Conservation (phyloP, 2,113 vertebrate species). For the Tupaia tana region DNA sequence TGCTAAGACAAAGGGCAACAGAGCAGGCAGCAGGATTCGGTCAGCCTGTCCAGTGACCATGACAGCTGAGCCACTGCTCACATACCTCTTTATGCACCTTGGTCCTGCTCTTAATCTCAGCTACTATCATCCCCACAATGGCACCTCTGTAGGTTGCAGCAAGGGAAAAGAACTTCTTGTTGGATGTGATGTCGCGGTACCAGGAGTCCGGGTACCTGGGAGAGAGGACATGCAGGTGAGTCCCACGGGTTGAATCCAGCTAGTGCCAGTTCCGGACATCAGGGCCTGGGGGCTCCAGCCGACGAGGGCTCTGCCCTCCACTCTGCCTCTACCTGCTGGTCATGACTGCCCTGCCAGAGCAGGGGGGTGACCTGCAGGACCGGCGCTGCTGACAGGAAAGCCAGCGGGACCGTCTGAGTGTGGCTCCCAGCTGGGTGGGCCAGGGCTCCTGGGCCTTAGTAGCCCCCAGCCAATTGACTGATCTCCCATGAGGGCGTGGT, state of each 20-base stretch:
- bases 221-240: constrained; percentile 6
- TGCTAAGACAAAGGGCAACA: neutral
- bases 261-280: neutral
- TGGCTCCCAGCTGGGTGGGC: neutral
- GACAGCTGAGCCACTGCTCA: fast-evolving
- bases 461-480: neutral
- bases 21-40: neutral
- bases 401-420: no score
- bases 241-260: neutral
- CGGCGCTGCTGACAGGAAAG: neutral
- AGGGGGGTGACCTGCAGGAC: neutral
- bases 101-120: constrained; percentile 98
- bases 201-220: constrained; percentile 99
- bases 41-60: fast-evolving
- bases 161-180: constrained; percentile 99
- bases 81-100: constrained; percentile 99
- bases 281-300: neutral
- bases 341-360: neutral
- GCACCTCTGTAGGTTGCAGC: constrained; percentile 96
- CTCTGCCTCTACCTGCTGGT: neutral
- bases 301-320: neutral
- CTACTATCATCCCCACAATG: constrained; percentile 99
- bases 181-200: constrained; percentile 99
- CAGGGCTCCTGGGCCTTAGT: neutral
- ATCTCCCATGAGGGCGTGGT: neutral